Conservation (phyloP, 1,140 invertebrate species). For the Eciton burchellii region DNA sequence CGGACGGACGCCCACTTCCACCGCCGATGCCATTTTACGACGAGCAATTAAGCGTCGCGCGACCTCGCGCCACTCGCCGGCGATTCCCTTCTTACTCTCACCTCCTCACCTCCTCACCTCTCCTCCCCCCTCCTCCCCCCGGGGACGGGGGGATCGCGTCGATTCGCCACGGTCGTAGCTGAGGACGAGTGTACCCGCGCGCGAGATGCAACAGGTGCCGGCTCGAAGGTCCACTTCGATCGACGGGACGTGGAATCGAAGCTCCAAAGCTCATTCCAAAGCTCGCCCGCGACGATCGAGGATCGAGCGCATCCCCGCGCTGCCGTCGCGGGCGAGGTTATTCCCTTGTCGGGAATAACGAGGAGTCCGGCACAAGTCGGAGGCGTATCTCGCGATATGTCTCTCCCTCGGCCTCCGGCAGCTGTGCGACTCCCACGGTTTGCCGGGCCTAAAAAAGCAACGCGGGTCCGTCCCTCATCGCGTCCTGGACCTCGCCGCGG, state of each 20-base stretch:
- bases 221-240: background rate
- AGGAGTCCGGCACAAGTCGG: background rate
- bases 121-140: too few species aligned
- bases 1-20: conserved; percentile 3
- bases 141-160: too few species aligned
- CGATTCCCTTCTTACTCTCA: background rate
- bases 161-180: background rate
- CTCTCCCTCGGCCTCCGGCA: background rate
- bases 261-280: too few species aligned
- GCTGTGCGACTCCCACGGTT: background rate
- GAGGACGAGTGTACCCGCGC: conserved; percentile 21
- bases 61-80: too few species aligned
- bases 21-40: conserved; percentile 33
- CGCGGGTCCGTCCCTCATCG: conserved; percentile 24
- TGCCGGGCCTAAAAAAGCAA: background rate
- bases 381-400: background rate
- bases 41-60: conserved; percentile 1
- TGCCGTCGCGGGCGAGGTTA: too few species aligned
- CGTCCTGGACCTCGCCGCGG: conserved; percentile 64
- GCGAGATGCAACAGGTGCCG: background rate
- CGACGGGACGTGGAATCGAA: background rate
- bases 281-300: background rate
- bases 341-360: conserved; percentile 6
- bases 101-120: background rate
- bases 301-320: too few species aligned